Percentiles rank a stretch among this genome's conserved stretches.
These are phyloP conservation scores for Coleophora deauratella DNA, from an alignment of 2,888 invertebrate genomes.

Conservation along the genomic window DNA sequence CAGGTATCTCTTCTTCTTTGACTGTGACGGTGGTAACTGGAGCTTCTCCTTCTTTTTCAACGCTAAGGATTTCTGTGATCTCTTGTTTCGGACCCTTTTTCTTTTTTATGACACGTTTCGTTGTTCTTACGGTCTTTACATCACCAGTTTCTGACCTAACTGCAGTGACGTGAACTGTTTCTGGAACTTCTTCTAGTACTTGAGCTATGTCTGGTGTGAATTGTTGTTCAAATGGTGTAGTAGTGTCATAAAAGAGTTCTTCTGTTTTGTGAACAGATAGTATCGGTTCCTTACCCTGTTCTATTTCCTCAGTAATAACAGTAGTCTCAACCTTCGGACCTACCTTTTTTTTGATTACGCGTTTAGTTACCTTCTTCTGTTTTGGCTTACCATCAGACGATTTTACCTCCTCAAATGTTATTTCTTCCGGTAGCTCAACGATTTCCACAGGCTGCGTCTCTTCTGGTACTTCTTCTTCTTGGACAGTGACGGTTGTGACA, in stretches of 20 bases:
- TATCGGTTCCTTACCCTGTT: slow-evolving; percentile 26
- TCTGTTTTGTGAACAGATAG: slow-evolving; percentile 18
- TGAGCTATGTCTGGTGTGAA: slow-evolving; percentile 35
- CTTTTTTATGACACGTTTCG: slow-evolving; percentile 29
- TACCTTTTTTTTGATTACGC: slow-evolving; percentile 30
- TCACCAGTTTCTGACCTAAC: slow-evolving; percentile 23
- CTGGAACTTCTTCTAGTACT: slow-evolving; percentile 14
- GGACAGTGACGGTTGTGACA: slow-evolving; percentile 16
- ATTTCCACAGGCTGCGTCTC: slow-evolving; percentile 11
- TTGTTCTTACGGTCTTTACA: slow-evolving; percentile 14
- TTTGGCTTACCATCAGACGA: slow-evolving; percentile 15
- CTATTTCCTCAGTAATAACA: slow-evolving; percentile 31
- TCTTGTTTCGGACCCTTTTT: slow-evolving; percentile 35
- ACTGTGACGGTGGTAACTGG: slow-evolving; percentile 35
- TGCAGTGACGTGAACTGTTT: slow-evolving; percentile 7
- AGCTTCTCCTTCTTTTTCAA: slow-evolving; percentile 40
- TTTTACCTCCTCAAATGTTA: slow-evolving; percentile 18
- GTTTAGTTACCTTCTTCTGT: slow-evolving; percentile 20
- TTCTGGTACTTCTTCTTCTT: slow-evolving; percentile 16
- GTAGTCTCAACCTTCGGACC: slow-evolving; percentile 37
- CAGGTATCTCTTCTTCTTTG: slow-evolving; percentile 32
- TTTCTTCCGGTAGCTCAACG: slow-evolving; percentile 39
- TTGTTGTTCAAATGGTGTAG: slow-evolving; percentile 33
- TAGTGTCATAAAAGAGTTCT: slow-evolving; percentile 22
- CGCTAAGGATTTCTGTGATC: slow-evolving; percentile 52